These are phyloP conservation scores for Stegodyphus dumicola DNA, from an alignment of 1,140 invertebrate species.

Conservation along the genomic window DNA sequence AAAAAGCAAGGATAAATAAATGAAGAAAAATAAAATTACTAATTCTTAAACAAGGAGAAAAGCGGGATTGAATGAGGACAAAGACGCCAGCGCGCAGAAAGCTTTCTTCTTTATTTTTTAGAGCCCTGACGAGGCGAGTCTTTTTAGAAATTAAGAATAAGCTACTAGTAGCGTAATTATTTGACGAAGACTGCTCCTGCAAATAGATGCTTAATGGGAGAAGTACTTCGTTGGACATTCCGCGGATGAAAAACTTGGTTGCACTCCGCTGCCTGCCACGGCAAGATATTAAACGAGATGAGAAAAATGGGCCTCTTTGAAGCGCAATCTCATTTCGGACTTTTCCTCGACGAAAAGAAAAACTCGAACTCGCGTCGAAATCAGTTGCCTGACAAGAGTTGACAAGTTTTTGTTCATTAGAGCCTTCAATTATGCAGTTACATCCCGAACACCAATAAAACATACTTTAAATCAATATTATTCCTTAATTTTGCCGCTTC, in stretches of 20 bases:
- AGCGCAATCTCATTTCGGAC: constrained; percentile 55
- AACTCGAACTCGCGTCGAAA: constrained; percentile 23
- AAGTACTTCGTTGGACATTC: constrained; percentile 40
- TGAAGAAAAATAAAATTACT: constrained; percentile 60
- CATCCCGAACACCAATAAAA: constrained; percentile 41
- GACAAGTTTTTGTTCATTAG: constrained; percentile 52
- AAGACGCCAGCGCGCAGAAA: constrained; percentile 38
- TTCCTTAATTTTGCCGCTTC: constrained; percentile 26
- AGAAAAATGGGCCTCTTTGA: constrained; percentile 58
- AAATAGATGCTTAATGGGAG: constrained; percentile 48
- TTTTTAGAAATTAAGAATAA: constrained; percentile 61
- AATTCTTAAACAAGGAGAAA: constrained; percentile 61
- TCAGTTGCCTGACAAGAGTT: constrained; percentile 49
- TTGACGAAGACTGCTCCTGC: constrained; percentile 33
- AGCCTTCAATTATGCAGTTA: constrained; percentile 50
- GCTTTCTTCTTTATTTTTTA: constrained; percentile 51
- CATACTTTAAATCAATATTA: constrained; percentile 53
- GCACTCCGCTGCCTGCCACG: constrained; percentile 17
- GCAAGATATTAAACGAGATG: constrained; percentile 46
- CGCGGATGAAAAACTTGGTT: constrained; percentile 52
- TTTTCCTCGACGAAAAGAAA: constrained; percentile 40
- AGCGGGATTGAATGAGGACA: constrained; percentile 50
- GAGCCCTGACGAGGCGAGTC: constrained; percentile 41
- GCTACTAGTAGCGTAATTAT: constrained; percentile 59
- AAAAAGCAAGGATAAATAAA: constrained; percentile 48